Conservation (phyloP, 2,797 vertebrate species). For the Alosa sapidissima region DNA sequence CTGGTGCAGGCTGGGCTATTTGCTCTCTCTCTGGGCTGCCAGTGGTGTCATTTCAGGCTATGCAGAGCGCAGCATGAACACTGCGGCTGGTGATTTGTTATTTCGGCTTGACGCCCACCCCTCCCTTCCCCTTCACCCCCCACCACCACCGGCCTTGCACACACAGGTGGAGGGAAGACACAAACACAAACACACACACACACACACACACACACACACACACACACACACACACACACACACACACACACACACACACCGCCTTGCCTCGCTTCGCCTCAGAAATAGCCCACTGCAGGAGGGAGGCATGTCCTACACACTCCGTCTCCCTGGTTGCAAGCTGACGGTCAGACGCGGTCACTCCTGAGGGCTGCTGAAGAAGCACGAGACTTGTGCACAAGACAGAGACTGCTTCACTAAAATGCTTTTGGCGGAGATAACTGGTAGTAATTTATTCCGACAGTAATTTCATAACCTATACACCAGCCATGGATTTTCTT, state of each 20-base stretch:
- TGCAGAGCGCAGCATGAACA: slow-evolving; percentile 1
- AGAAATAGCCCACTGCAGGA: background rate
- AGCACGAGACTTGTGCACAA: background rate
- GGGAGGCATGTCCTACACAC: background rate
- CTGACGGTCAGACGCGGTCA: background rate
- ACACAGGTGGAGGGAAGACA: background rate
- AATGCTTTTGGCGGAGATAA: no score
- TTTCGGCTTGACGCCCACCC: background rate
- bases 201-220: background rate
- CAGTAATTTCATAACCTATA: background rate
- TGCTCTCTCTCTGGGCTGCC: background rate
- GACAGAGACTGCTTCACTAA: background rate
- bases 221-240: background rate
- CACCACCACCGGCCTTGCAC: background rate
- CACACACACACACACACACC: background rate
- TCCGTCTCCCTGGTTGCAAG: background rate
- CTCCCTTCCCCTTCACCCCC: no score
- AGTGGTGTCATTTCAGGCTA: slow-evolving; percentile 14
- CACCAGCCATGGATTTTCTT: background rate
- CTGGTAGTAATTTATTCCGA: background rate
- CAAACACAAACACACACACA: background rate
- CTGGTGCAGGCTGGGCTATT: background rate
- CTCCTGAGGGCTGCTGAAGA: background rate
- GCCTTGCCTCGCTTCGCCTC: background rate
- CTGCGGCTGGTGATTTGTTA: slow-evolving; percentile 22